Percentiles rank a stretch among this genome's conserved stretches.
Evolutionary conservation across 2,888 invertebrate species (phyloP).

Genomic region (Schrankia costaestrigalis): DNA sequence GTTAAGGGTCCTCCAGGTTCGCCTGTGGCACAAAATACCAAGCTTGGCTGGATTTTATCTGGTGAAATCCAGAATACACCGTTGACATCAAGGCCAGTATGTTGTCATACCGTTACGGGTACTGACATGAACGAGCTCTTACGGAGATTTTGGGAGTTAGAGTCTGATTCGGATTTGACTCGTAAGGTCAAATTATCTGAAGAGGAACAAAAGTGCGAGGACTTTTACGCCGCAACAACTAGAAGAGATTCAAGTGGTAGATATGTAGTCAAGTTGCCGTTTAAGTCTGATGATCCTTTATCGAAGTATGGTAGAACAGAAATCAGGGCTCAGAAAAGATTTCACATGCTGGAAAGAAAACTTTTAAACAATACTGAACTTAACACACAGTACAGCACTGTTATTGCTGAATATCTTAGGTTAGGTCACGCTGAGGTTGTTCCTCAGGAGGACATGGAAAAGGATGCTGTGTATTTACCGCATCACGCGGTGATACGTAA

Average conservation of each 20-base stretch:
- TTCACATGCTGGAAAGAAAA: background rate
- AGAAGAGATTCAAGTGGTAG: background rate
- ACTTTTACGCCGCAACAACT: background rate
- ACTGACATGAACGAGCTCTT: background rate
- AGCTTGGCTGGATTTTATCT: slow-evolving; percentile 20
- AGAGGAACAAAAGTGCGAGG: background rate
- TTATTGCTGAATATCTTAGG: background rate
- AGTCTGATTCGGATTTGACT: slow-evolving; percentile 15
- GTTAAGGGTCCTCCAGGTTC: slow-evolving; percentile 11
- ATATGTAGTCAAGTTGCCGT: background rate
- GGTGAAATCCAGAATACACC: background rate
- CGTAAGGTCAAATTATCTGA: background rate
- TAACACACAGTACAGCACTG: background rate
- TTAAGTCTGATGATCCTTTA: background rate
- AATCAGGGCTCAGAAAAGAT: background rate
- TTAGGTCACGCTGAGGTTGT: background rate
- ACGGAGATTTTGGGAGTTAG: slow-evolving; percentile 26
- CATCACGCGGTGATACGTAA: background rate
- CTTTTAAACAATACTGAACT: background rate
- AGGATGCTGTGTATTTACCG: background rate
- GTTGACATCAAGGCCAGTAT: background rate
- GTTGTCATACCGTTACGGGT: background rate
- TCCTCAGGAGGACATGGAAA: background rate
- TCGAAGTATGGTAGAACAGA: background rate
- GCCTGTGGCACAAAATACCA: slow-evolving; percentile 17